Percentiles rank a stretch among this genome's conserved stretches.
Evolutionary conservation across 1,140 invertebrate species (phyloP).

Genomic region (Phenacoccus solenopsis): DNA sequence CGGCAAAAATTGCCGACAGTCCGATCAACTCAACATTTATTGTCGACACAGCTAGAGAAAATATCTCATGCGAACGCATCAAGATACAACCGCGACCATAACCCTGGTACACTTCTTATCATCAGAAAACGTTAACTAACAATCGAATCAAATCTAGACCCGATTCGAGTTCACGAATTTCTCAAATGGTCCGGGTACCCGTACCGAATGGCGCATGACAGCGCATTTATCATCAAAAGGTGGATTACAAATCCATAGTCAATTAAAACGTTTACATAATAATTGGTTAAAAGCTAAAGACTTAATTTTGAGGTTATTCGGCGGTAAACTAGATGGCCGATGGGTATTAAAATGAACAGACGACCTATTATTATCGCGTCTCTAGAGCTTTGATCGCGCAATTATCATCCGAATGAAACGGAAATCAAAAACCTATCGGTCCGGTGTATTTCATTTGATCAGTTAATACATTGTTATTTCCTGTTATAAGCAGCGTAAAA

Average conservation of each 20-base stretch:
- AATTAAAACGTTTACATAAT: neutral
- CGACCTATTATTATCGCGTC: neutral
- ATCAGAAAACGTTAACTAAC: too few species aligned
- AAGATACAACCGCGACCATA: too few species aligned
- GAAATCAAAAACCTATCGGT: neutral
- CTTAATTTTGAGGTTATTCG: neutral
- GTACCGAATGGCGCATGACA: too few species aligned
- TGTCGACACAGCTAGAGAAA: too few species aligned
- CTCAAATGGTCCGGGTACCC: too few species aligned
- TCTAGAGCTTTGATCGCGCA: too few species aligned
- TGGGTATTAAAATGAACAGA: neutral
- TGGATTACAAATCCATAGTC: neutral
- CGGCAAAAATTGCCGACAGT: too few species aligned
- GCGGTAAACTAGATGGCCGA: neutral
- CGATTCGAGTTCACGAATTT: too few species aligned
- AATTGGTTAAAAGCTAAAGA: neutral
- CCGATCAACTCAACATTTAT: too few species aligned
- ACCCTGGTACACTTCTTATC: too few species aligned
- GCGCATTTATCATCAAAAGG: neutral
- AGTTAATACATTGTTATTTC: neutral
- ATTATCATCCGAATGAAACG: neutral
- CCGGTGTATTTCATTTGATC: neutral
- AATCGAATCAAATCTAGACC: too few species aligned
- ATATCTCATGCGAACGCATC: too few species aligned
- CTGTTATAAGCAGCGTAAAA: neutral